Conservation (phyloP, 2,888 invertebrate genomes). For the Clivina fossor region DNA sequence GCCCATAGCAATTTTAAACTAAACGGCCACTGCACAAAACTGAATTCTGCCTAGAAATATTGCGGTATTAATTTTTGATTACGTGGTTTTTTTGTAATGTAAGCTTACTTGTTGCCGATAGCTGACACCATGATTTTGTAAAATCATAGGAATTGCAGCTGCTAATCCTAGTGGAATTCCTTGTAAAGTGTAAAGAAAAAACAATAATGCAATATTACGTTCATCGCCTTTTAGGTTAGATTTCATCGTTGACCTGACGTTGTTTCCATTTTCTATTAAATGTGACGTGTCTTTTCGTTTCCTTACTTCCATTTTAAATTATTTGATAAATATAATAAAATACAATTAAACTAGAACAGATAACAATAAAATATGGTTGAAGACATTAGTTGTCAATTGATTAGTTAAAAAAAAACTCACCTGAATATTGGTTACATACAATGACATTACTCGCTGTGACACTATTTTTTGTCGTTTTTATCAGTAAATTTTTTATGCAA, state of each 20-base stretch:
- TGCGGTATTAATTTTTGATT: constrained; percentile 31
- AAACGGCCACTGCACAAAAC: constrained; percentile 92
- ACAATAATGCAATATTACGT: constrained; percentile 79
- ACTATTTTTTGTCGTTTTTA: neutral
- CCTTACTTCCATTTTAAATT: constrained; percentile 17
- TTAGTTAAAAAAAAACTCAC: neutral
- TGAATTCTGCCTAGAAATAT: constrained; percentile 79
- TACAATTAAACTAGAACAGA: neutral
- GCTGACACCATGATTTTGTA: constrained; percentile 88
- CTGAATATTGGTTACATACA: too few species aligned
- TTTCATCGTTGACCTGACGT: constrained; percentile 4
- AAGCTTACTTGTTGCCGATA: constrained; percentile 83
- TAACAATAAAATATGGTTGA: neutral
- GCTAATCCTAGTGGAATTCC: constrained; percentile 94
- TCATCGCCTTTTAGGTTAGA: constrained; percentile 68
- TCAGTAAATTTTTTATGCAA: neutral
- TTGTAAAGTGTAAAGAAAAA: constrained; percentile 92
- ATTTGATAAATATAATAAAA: neutral
- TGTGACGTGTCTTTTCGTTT: constrained; percentile 16
- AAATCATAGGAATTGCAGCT: constrained; percentile 91
- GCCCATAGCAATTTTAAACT: constrained; percentile 96
- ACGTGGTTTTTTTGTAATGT: too few species aligned
- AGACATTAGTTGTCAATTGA: neutral
- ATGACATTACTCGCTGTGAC: neutral
- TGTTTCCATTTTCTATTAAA: constrained; percentile 47